These are phyloP conservation scores for Cheilosia variabilis DNA, from an alignment of 2,888 invertebrate genomes.

Conservation along the genomic window DNA sequence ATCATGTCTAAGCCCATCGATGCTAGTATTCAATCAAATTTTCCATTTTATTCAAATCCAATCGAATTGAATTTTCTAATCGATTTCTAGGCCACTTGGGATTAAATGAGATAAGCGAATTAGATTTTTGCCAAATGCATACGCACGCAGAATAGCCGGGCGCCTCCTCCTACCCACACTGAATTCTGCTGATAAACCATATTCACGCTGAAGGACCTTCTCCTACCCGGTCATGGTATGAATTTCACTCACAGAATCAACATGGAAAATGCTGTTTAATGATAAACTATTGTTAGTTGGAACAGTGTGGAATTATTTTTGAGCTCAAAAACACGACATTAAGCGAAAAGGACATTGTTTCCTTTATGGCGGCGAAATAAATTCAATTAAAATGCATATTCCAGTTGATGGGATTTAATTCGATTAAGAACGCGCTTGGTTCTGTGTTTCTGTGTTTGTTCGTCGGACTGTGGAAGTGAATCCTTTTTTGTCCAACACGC, in stretches of 20 bases:
- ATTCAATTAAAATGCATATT: constrained; percentile 64
- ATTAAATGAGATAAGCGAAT: constrained; percentile 23
- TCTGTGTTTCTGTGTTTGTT: constrained; percentile 30
- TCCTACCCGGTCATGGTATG: too few relatives aligned
- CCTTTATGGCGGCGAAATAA: constrained; percentile 32
- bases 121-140: neutral
- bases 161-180: neutral
- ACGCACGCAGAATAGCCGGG: neutral
- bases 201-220: too few relatives aligned
- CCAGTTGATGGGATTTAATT: constrained; percentile 56
- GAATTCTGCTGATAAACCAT: neutral
- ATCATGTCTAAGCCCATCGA: constrained; percentile 4
- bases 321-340: neutral
- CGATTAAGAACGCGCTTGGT: constrained; percentile 50
- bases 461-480: neutral
- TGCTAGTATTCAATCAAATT: constrained; percentile 5
- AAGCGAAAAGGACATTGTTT: constrained; percentile 37
- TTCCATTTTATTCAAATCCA: constrained; percentile 21
- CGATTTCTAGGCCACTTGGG: constrained; percentile 27
- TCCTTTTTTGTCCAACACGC: neutral
- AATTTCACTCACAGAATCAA: constrained; percentile 25
- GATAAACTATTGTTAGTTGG: constrained; percentile 41
- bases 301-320: constrained; percentile 29
- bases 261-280: constrained; percentile 13
- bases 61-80: constrained; percentile 50